phyloP scores from a whole-genome alignment of 2,888 invertebrate species.

The Ecliptopera silaceata region DNA sequence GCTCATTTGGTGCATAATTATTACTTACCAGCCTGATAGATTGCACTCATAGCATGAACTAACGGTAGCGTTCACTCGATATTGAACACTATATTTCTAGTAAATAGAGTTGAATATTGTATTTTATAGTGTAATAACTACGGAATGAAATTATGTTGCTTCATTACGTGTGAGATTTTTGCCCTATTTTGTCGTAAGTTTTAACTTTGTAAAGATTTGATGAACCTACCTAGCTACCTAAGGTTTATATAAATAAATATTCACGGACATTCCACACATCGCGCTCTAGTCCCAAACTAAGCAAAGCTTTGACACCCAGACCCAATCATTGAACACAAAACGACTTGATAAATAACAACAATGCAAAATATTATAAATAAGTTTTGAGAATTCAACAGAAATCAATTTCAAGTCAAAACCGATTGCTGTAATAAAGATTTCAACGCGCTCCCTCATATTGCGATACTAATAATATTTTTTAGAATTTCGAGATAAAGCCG shows the following conservation, averaged over 20 bases:
- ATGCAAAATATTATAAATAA: no score
- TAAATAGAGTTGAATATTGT: background rate
- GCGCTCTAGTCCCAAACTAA: no score
- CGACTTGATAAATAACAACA: no score
- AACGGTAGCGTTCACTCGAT: background rate
- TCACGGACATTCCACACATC: no score
- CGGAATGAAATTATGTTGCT: background rate
- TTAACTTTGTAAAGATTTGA: no score
- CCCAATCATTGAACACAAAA: no score
- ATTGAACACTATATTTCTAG: background rate
- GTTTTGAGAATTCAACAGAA: no score
- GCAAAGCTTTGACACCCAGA: no score
- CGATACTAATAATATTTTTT: background rate
- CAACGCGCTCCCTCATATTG: constrained; percentile 35
- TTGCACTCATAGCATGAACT: constrained; percentile 8
- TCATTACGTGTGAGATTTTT: background rate
- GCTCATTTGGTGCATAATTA: constrained; percentile 16
- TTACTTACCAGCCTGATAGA: constrained; percentile 8
- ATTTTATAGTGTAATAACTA: background rate
- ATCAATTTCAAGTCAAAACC: no score
- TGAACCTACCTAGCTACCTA: background rate
- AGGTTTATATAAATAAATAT: background rate
- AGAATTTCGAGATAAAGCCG: background rate
- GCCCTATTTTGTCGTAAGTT: no score
- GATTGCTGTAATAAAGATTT: constrained; percentile 40